Evolutionary conservation across 30 jellyfish, hydroid and myxozoan species (phyloP), one percentile per base, ranked within the genome.

Genomic region (Turritopsis rubra): DNA sequence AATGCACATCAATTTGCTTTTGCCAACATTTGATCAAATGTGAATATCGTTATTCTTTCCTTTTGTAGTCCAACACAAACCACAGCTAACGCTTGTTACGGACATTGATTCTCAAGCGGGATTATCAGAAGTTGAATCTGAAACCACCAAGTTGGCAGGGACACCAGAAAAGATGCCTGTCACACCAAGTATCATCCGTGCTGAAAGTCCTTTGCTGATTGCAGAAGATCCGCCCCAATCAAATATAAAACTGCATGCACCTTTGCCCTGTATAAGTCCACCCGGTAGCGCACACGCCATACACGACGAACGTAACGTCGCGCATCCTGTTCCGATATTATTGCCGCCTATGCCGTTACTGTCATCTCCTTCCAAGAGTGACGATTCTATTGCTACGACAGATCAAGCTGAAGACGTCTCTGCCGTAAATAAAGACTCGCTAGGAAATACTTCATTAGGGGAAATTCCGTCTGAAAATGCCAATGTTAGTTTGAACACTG

Each of bases 281-380:
- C 88, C 88, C 23, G 88, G 88, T 7, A 82, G 88, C 30, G 88
- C 65, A 20, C 88, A 82, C 16, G 83, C 88, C 28, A 31, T 82
- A 68, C 75, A 70, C 20, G 88, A 82, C 25, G 65, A 80, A 19
- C 52, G 68, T n/a, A 28, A 21, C 26, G 77, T 17, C 30, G 53
- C 53, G 24, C 88, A 82, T 25, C 88, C 88, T 21, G 85, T 82
- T 18, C 85, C 88, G 7, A 31, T 82, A 28, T 71, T 82, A 22
- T 29, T 82, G 28, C 88, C 88, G 25, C 81, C 87, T 16, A 80
- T 52, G 66, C 84, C 87, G 9, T 41, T 28, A 0, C 30, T 80
- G 26, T 26, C 65, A 1, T 53, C 70, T 17, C 70, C 87, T n/a
- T 23, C 81, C 18, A 31, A 75, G 22, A 68, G 31, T n/a, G 30